phyloP scores from a whole-genome alignment of 1,140 invertebrate genomes.

The Batillaria attramentaria region DNA sequence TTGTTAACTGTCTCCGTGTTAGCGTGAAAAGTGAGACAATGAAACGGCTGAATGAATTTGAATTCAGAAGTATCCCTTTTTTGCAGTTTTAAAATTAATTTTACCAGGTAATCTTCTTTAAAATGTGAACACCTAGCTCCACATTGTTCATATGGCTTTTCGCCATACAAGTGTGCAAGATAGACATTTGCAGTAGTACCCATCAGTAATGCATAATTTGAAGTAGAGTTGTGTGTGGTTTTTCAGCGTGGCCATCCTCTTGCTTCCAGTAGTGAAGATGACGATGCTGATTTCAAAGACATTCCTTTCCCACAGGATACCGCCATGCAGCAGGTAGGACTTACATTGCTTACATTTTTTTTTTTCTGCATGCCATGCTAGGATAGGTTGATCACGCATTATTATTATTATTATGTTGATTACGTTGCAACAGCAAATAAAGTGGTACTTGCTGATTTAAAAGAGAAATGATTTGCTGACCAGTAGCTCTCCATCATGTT shows the following conservation, averaged over 20 bases:
- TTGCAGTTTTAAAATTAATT: neutral
- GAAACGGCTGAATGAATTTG: neutral
- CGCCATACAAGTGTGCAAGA: no score
- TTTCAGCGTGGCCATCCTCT: conserved; percentile 65
- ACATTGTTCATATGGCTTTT: no score
- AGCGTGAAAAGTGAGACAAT: neutral
- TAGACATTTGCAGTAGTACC: no score
- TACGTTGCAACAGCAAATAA: no score
- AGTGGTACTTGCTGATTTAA: no score
- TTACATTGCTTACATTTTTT: neutral
- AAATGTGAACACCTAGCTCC: no score
- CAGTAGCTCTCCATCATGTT: neutral
- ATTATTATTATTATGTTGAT: no score
- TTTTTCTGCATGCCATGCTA: no score
- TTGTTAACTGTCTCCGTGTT: no score
- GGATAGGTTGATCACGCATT: no score
- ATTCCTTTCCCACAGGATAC: conserved; percentile 75
- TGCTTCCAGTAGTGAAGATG: conserved; percentile 75
- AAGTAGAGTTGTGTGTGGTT: neutral
- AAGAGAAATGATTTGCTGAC: no score
- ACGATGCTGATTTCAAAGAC: conserved; percentile 75
- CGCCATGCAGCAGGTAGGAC: conserved; percentile 75
- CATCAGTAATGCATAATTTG: neutral
- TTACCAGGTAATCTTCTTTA: neutral
- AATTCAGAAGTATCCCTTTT: conserved; percentile 30